Conservation (phyloP, 1,140 invertebrate species). For the Proctacanthus coquilletti region DNA sequence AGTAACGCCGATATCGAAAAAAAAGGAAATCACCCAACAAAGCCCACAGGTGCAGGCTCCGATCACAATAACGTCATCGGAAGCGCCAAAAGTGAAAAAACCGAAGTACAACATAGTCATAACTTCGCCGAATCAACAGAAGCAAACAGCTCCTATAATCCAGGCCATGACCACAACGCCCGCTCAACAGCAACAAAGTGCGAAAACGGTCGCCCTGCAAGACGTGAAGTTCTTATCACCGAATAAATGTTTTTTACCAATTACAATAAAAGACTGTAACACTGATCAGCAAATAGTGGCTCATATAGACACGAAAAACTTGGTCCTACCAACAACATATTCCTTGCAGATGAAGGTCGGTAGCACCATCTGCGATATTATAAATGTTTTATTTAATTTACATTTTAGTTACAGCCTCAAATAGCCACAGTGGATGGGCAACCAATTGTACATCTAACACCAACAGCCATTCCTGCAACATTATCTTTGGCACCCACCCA, state of each 20-base stretch:
- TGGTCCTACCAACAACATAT: slow-evolving; percentile 26
- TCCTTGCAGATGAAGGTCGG: slow-evolving; percentile 28
- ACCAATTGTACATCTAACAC: slow-evolving; percentile 24
- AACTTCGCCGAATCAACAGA: slow-evolving; percentile 12
- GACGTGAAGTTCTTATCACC: slow-evolving; percentile 16
- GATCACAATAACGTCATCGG: too few species aligned
- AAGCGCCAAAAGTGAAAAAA: slow-evolving; percentile 21
- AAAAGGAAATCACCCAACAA: slow-evolving; percentile 11
- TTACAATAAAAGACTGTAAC: slow-evolving; percentile 24
- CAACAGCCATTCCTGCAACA: slow-evolving; percentile 25
- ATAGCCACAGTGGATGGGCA: slow-evolving; percentile 25
- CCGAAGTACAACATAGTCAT: slow-evolving; percentile 31
- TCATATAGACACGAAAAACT: slow-evolving; percentile 27
- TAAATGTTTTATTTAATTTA: slow-evolving; percentile 3
- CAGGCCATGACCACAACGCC: slow-evolving; percentile 1
- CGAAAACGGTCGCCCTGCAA: slow-evolving; percentile 9
- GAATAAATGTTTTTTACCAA: slow-evolving; percentile 26
- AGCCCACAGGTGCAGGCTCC: slow-evolving; percentile 16
- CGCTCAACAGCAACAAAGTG: slow-evolving; percentile 11
- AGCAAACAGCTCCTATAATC: neutral
- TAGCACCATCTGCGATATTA: neutral
- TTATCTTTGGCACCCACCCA: slow-evolving; percentile 20
- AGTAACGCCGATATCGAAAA: slow-evolving; percentile 26
- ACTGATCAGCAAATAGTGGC: slow-evolving; percentile 28
- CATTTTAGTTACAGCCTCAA: slow-evolving; percentile 18